Evolutionary conservation across 2,888 invertebrate species (phyloP).

Genomic region (Trilocha varians): DNA sequence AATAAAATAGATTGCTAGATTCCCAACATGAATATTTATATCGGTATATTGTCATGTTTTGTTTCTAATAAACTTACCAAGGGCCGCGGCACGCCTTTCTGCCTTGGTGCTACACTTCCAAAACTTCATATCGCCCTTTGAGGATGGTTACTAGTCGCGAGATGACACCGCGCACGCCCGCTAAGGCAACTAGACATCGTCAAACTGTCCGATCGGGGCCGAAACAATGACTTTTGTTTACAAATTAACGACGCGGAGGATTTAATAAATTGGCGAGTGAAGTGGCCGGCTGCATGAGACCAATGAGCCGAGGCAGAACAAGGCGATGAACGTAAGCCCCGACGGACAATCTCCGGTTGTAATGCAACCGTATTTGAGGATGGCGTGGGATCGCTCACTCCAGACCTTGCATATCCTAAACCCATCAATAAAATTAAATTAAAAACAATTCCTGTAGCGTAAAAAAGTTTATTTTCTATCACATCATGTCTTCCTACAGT

Average conservation of each 20-base stretch:
- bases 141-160: slow-evolving; percentile 26
- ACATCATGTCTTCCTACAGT: slow-evolving; percentile 66
- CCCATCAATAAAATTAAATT: slow-evolving; percentile 18
- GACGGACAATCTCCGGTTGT: slow-evolving; percentile 36
- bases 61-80: slow-evolving; percentile 31
- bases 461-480: slow-evolving; percentile 72
- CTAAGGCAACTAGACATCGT: slow-evolving; percentile 50
- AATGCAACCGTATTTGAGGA: slow-evolving; percentile 38
- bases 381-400: slow-evolving; percentile 56
- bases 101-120: slow-evolving; percentile 58
- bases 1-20: too few species aligned
- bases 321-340: slow-evolving; percentile 48
- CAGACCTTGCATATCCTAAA: slow-evolving; percentile 18
- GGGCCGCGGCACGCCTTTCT: slow-evolving; percentile 34
- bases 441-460: slow-evolving; percentile 44
- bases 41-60: too few species aligned
- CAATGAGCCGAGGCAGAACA: slow-evolving; percentile 47
- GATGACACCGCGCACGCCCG: slow-evolving; percentile 47
- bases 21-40: too few species aligned
- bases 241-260: slow-evolving; percentile 54
- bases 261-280: slow-evolving; percentile 58
- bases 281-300: slow-evolving; percentile 39
- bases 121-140: slow-evolving; percentile 48
- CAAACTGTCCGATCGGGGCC: slow-evolving; percentile 54
- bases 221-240: slow-evolving; percentile 73